Conservation (phyloP, 2,113 vertebrate genomes). For the Corythoichthys haematopterus region DNA sequence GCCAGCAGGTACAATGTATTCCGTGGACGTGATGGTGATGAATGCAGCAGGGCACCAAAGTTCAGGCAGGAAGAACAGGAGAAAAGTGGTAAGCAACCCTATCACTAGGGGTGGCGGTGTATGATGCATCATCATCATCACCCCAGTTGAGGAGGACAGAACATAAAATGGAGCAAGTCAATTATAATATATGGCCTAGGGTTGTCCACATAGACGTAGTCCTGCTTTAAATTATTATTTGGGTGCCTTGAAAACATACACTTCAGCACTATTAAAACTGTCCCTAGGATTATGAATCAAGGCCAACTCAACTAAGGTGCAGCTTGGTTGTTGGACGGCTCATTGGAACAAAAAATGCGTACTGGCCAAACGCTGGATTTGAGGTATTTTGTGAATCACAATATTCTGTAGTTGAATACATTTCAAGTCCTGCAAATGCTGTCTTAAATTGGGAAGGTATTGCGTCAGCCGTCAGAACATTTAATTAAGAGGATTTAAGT, state of each 20-base stretch:
- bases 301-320: background rate
- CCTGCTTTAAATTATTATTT: background rate
- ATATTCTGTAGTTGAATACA: background rate
- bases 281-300: background rate
- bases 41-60: conserved; percentile 27
- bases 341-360: background rate
- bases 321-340: background rate
- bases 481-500: background rate
- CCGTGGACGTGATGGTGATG: conserved; percentile 19
- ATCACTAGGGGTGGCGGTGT: conserved; percentile 63
- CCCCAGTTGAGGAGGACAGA: conserved; percentile 71
- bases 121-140: conserved; percentile 57
- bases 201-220: background rate
- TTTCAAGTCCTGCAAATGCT: background rate
- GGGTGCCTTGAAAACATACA: background rate
- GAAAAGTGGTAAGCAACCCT: conserved; percentile 80
- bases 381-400: background rate
- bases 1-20: conserved; percentile 1
- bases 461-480: conserved; percentile 17
- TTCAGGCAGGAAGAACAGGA: conserved; percentile 77
- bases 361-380: too few relatives aligned
- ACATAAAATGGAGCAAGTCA: conserved; percentile 71
- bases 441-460: background rate
- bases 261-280: background rate
- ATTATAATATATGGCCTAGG: conserved; percentile 41